A percentile compares a stretch with the other conserved stretches of the same genome.
These are phyloP conservation scores for Pteronotus mesoamericanus DNA, from an alignment of 2,797 vertebrate genomes.

Conservation along the genomic window DNA sequence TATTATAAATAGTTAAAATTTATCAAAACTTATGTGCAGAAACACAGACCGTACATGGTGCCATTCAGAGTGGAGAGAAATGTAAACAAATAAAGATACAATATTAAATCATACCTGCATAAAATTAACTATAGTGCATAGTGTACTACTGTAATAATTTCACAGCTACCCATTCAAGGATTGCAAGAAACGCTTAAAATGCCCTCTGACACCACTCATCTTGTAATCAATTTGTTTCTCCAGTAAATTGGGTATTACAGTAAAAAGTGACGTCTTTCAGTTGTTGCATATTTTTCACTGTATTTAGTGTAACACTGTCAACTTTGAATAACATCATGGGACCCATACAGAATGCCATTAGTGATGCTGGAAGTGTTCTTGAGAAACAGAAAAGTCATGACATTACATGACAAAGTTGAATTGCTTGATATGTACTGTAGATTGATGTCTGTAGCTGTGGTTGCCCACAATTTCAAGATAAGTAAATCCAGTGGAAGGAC, in stretches of 20 bases:
- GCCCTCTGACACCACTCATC: not conserved
- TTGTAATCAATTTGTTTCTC: not conserved
- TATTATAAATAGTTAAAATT: not conserved
- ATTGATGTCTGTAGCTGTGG: not conserved
- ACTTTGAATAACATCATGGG: not conserved
- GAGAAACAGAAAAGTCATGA: not conserved
- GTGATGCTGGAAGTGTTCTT: not conserved
- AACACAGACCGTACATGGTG: not conserved
- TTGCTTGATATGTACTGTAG: not conserved
- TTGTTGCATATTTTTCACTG: not conserved
- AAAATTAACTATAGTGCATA: not conserved
- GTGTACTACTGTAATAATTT: not conserved
- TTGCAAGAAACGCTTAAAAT: not conserved
- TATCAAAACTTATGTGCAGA: not conserved
- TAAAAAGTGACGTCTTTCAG: not conserved
- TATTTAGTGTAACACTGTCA: not conserved
- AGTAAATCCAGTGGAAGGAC: not conserved
- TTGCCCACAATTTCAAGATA: not conserved
- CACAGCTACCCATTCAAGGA: not conserved
- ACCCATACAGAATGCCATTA: not conserved
- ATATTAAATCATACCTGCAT: not conserved
- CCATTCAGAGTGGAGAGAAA: not conserved
- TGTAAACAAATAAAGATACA: not conserved
- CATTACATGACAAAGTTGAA: not conserved
- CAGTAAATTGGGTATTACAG: not conserved